phyloP scores from a whole-genome alignment of 2,797 vertebrate genomes.

The Sciurus vulgaris region DNA sequence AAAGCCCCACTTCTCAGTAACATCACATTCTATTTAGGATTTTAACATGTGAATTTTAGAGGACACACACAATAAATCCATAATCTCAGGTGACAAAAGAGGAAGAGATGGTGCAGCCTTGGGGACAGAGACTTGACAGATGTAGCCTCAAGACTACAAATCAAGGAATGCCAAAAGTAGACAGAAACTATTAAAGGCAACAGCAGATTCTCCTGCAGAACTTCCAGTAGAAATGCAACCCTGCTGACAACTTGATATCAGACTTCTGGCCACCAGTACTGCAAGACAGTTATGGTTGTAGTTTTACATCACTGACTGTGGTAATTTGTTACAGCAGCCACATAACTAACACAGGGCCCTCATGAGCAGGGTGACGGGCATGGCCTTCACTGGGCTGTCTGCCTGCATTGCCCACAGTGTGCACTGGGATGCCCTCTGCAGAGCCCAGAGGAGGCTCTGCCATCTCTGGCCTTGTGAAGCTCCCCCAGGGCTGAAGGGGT shows the following conservation, averaged over 20 bases:
- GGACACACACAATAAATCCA: background rate
- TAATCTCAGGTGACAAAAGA: background rate
- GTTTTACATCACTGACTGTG: background rate
- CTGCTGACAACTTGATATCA: background rate
- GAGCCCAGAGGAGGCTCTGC: background rate
- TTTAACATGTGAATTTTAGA: background rate
- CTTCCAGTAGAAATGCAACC: background rate
- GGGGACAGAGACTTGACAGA: background rate
- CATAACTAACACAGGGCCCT: background rate
- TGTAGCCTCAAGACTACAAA: background rate
- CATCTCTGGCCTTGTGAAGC: background rate
- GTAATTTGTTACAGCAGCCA: background rate
- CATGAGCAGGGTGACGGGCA: background rate
- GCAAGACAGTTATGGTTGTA: background rate
- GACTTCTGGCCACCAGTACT: background rate
- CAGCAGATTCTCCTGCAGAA: background rate
- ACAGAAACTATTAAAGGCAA: background rate
- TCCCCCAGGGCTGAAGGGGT: background rate
- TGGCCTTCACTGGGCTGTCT: too few relatives aligned
- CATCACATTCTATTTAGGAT: too few relatives aligned
- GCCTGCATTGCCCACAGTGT: background rate
- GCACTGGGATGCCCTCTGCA: background rate
- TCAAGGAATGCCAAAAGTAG: background rate
- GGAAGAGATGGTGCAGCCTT: background rate
- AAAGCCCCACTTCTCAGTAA: background rate